Evolutionary conservation across 2,888 invertebrate species (phyloP), one percentile per base, ranked within the genome.

Genomic region (Dyspetes luteomarginatus): DNA sequence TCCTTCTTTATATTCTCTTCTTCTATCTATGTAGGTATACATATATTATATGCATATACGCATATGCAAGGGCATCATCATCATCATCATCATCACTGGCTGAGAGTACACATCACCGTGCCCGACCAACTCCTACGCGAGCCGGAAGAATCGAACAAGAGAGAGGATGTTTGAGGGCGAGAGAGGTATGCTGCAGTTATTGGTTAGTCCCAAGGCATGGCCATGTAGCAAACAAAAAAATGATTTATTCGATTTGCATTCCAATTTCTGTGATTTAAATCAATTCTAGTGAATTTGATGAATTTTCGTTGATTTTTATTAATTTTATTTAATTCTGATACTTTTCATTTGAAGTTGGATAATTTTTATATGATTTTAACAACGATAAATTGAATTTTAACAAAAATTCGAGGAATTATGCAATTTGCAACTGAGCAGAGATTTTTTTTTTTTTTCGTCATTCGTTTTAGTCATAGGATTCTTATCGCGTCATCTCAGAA

Each of bases 51-150:
- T 12, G 12, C 36, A 36, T 7, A 12, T 19, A 17, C 17, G 7
- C n/a, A 28, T 28, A 4, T 64, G 26, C 4, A 26, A 48, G 15
- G 28, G 62, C 64, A 64, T 64, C 45, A 64, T 68, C 67, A 68
- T 65, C 67, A 67, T 67, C 67, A 48, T 67, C 36, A 28, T 52
- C 36, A 52, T 68, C 55, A 19, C 55, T 12, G 52, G 22, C 45
- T 50, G 65, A 65, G 52, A 22, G 52, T 41, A 41, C 30, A 36
- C 41, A 17, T 48, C 64, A 28, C 24, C 52, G 52, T 24, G 52
- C 45, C 22, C 43, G 71, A 45, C 55, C 73, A 30, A 74, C 78
- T 60, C 78, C 78, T 73, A 78, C 78, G 68, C 78, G 52, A 73
- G 43, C 78, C 78, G 78, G 78, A 78, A 78, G 78, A 78, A 68